Evolutionary conservation across 1,140 invertebrate species (phyloP).

Genomic region (Macrotrachela quadricornifera): DNA sequence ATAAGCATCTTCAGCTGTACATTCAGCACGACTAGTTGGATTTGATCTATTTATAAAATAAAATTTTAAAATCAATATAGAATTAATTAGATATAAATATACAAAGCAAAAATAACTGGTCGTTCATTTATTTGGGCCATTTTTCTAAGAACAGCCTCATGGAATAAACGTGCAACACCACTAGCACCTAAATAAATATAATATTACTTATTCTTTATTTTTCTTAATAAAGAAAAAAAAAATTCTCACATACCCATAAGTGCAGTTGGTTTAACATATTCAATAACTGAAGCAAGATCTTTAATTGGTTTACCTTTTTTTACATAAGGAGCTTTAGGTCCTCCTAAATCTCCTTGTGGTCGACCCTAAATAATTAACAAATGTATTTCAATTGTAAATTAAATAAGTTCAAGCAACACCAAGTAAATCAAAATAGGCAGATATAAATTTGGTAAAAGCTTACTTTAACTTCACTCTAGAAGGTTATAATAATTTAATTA

Average conservation of each 20-base stretch:
- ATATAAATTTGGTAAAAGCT: too few relatives aligned
- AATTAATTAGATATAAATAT: slow-evolving; percentile 17
- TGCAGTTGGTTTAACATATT: slow-evolving; percentile 21
- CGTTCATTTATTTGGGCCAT: slow-evolving; percentile 24
- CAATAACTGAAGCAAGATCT: slow-evolving; percentile 18
- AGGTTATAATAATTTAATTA: too few relatives aligned
- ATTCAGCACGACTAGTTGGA: slow-evolving; percentile 29
- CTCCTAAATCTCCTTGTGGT: slow-evolving; percentile 20
- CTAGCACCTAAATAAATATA: slow-evolving; percentile 24
- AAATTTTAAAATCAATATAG: too few relatives aligned
- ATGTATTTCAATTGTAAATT: not conserved
- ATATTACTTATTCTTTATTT: too few relatives aligned
- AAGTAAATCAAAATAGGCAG: too few relatives aligned
- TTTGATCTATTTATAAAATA: slow-evolving; percentile 12
- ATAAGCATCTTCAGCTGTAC: slow-evolving; percentile 30
- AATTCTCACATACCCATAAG: slow-evolving; percentile 20
- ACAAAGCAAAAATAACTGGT: slow-evolving; percentile 34
- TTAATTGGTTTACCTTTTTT: slow-evolving; percentile 16
- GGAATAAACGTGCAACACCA: slow-evolving; percentile 26
- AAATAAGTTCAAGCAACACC: too few relatives aligned
- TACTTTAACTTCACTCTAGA: too few relatives aligned
- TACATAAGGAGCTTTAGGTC: slow-evolving; percentile 21
- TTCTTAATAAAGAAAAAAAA: too few relatives aligned
- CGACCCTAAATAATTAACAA: slow-evolving; percentile 12
- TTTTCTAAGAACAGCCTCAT: slow-evolving; percentile 17